phyloP scores from a whole-genome alignment of 2,888 invertebrate species.

The Electrophaes corylata region DNA sequence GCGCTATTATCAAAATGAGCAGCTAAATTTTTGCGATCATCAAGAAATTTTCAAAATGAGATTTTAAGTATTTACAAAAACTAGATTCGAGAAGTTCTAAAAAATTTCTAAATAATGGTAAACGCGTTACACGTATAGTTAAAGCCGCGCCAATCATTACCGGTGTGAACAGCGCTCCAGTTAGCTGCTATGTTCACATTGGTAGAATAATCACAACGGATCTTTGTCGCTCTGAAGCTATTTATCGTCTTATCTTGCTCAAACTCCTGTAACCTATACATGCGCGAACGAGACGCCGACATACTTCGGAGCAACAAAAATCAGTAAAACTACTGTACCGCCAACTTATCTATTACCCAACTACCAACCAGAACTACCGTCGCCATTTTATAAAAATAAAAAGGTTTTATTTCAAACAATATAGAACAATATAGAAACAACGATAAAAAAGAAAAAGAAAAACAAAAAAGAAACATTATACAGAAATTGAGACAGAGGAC shows the following conservation, averaged over 20 bases:
- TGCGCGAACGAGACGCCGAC: neutral
- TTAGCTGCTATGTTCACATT: neutral
- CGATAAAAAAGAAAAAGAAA: no score
- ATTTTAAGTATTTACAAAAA: conserved; percentile 8
- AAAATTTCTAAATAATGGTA: conserved; percentile 18
- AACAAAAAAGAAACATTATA: no score
- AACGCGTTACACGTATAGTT: conserved; percentile 5
- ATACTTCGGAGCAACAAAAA: neutral
- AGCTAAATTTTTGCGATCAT: conserved; percentile 34
- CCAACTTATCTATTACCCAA: no score
- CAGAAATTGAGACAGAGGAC: no score
- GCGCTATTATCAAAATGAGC: neutral
- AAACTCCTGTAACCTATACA: neutral
- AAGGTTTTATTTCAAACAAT: no score
- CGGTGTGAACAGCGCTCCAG: neutral
- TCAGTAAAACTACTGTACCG: neutral
- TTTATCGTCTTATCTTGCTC: neutral
- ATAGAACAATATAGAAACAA: no score
- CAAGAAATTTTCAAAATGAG: conserved; percentile 27
- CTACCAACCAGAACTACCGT: no score
- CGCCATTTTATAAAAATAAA: no score
- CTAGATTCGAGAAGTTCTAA: neutral
- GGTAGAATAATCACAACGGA: neutral
- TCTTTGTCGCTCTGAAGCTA: neutral
- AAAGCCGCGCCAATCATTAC: conserved; percentile 2